Base-by-base conservation (phyloP, 2,888 invertebrate species). In the Lissonota sp. region DNA sequence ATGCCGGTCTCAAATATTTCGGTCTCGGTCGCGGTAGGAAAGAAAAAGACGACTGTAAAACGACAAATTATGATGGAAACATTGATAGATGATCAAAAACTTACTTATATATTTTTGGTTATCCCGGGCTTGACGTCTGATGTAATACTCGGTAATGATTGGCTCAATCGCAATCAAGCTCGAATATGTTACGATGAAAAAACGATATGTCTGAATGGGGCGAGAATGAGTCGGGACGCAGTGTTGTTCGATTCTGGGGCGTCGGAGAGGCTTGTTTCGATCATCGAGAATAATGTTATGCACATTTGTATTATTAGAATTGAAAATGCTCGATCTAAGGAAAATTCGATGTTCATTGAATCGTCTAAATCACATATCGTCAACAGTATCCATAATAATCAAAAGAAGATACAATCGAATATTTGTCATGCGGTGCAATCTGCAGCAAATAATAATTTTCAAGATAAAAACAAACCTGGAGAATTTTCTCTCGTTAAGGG, bases 1-100 rank as follows among this genome's bases (percentile, higher is more conserved):
- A 46, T 67, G 46, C 67, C 67, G 6, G 51, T 67, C 12, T 6
- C 67, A 4, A 67, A 67, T 67, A 46, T 67, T 4, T 7, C 8
- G 5, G 8, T 67, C 2, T 40, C 53, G 5, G 40, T 51, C 7
- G 67, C 67, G 1, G 51, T 67, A 8, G 67, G 67, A 0, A 51
- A 53, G 10, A 67, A 51, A 40, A 40, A 14, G 12, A 67, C 67
- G 8, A 7, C 46, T 4, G 37, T 63, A 6, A 63, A 40, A 42
- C 12, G 42, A 42, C 63, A 63, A 63, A 12, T 63, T 6, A 7
- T 6, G 7, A 10, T 40, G 7, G 63, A 42, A 3, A 14, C 26
- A 5, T 6, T 4, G 8, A 10, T 63, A 26, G 42, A 49, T 10
- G n/a, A 26, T 14, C 4, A 40, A 2, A 8, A 63, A 7, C 7